Conservation (phyloP, 2,797 vertebrate genomes). For the Xiphorhynchus erythropygius region DNA sequence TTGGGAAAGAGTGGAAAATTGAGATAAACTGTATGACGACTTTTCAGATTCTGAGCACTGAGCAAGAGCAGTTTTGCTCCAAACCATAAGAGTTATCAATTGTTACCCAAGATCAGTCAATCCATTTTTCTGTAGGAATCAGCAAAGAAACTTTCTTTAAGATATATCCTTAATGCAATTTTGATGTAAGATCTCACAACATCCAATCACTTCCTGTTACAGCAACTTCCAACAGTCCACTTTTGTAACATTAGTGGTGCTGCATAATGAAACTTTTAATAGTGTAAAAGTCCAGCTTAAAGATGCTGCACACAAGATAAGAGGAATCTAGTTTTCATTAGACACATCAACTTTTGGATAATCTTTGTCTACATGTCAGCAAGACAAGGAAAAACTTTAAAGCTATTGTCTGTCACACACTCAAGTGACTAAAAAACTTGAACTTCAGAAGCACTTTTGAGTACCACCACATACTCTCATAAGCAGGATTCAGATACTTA, state of each 20-base stretch:
- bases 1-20: neutral
- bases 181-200: neutral
- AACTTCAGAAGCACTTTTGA: neutral
- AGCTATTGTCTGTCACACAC: neutral
- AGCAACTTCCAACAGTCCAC: neutral
- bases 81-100: neutral
- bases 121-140: neutral
- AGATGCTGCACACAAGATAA: neutral
- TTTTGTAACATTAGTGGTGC: neutral
- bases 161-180: neutral
- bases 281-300: neutral
- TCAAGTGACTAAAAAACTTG: neutral
- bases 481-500: neutral
- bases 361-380: neutral
- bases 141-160: neutral
- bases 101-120: neutral
- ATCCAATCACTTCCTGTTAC: neutral
- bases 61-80: neutral
- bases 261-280: neutral
- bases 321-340: neutral
- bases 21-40: neutral
- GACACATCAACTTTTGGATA: neutral
- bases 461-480: neutral
- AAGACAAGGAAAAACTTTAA: neutral
- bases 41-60: neutral